A percentile compares a stretch with the other conserved stretches of the same genome.
phyloP scores from a whole-genome alignment of 1,140 invertebrate genomes.

The Sycophila sp. region DNA sequence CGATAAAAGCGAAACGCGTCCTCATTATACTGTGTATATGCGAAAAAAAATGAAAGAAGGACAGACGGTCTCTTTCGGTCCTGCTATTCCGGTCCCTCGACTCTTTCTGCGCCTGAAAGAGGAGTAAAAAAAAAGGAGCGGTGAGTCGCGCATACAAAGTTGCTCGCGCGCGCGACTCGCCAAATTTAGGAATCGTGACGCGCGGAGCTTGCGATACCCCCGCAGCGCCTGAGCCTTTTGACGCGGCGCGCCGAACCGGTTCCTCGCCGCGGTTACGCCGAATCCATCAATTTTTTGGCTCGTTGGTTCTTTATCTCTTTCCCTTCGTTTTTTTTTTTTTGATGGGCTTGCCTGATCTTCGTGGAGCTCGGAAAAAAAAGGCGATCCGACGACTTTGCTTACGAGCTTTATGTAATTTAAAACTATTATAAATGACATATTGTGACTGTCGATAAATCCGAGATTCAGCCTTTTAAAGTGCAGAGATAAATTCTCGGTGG shows the following conservation, averaged over 20 bases:
- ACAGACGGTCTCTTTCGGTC: no score
- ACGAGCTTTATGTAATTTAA: slow-evolving; percentile 1
- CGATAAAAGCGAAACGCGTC: neutral
- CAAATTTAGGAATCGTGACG: slow-evolving; percentile 7
- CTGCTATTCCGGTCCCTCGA: no score
- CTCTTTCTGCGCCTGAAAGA: no score
- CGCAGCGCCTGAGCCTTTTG: neutral
- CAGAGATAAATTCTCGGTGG: no score
- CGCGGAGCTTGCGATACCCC: no score
- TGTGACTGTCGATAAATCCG: neutral
- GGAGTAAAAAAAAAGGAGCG: neutral
- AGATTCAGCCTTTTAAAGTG: no score
- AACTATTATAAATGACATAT: neutral
- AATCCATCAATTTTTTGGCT: slow-evolving; percentile 15
- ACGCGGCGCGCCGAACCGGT: neutral
- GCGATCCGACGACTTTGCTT: neutral
- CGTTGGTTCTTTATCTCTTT: neutral
- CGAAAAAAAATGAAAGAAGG: no score
- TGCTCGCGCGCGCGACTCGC: neutral
- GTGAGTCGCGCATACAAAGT: neutral
- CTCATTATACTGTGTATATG: no score
- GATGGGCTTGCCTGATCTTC: no score
- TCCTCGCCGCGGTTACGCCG: neutral
- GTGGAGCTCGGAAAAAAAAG: neutral
- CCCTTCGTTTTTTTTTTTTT: no score